phyloP scores from a whole-genome alignment of 2,797 vertebrate genomes.

The Melanotaenia nigrans region DNA sequence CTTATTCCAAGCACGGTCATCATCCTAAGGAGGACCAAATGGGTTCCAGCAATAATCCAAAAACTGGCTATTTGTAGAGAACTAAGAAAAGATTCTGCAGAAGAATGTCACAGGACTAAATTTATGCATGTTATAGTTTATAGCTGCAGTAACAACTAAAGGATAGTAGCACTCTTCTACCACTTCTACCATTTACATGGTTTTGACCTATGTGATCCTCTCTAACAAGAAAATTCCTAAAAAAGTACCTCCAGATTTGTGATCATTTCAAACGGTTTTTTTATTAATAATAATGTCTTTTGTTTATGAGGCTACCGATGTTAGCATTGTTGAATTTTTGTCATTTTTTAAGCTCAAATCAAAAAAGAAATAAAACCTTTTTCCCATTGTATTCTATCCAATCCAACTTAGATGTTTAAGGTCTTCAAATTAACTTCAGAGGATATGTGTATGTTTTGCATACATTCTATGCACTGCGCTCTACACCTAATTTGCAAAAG shows the following conservation, averaged over 20 bases:
- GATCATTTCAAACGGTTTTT: no score
- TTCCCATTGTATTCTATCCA: not conserved
- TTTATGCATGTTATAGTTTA: not conserved
- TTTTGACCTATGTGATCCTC: not conserved
- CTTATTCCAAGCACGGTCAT: not conserved
- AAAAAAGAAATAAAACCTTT: not conserved
- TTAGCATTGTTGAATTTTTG: not conserved
- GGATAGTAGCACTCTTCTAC: not conserved
- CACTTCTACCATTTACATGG: not conserved
- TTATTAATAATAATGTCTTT: no score
- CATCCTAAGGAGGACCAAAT: not conserved
- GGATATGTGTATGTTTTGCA: not conserved
- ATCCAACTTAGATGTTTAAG: not conserved
- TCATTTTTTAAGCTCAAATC: not conserved
- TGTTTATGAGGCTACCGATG: not conserved
- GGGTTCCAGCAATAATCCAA: not conserved
- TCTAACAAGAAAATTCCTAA: no score
- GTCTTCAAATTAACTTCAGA: not conserved
- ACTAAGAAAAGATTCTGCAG: not conserved
- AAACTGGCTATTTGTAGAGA: not conserved
- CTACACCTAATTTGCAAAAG: not conserved
- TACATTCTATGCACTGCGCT: not conserved
- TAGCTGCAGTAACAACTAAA: not conserved
- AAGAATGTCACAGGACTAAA: not conserved
- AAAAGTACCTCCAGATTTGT: no score